These are phyloP conservation scores for Euwallacea fornicatus DNA, from an alignment of 1,140 invertebrate genomes.

Conservation along the genomic window DNA sequence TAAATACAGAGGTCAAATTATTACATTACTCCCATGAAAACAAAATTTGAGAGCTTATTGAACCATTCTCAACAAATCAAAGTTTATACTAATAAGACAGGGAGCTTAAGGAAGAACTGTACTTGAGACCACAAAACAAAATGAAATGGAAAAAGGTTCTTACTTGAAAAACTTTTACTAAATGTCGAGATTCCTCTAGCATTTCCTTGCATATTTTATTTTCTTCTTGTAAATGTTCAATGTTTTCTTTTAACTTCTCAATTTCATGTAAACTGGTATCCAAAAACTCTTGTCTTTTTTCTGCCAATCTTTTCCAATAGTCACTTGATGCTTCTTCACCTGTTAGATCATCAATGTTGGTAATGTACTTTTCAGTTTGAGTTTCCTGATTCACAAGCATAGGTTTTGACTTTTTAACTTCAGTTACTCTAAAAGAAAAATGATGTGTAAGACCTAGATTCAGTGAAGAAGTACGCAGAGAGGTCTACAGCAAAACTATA, in stretches of 20 bases:
- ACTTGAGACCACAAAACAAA: too few relatives aligned
- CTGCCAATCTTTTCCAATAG: constrained; percentile 69
- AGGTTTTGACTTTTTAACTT: constrained; percentile 29
- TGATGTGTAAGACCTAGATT: neutral
- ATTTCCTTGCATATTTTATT: constrained; percentile 65
- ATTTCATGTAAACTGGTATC: constrained; percentile 68
- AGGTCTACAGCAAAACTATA: too few relatives aligned
- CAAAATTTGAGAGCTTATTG: neutral
- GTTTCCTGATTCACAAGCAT: constrained; percentile 53
- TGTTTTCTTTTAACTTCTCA: constrained; percentile 57
- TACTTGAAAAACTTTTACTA: constrained; percentile 63
- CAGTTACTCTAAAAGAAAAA: constrained; percentile 5
- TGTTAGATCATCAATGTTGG: constrained; percentile 63
- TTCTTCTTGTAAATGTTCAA: constrained; percentile 64
- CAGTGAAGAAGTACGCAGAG: neutral
- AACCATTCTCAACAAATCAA: neutral
- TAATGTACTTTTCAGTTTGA: constrained; percentile 60
- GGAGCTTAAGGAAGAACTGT: neutral
- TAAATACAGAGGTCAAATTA: too few relatives aligned
- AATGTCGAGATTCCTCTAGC: constrained; percentile 63
- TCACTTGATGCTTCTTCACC: constrained; percentile 65
- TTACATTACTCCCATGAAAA: too few relatives aligned
- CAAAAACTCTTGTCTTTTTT: constrained; percentile 65
- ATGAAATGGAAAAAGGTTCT: constrained; percentile 13
- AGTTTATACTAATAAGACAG: neutral